These are phyloP conservation scores for Rhamnusium bicolor DNA, from an alignment of 2,888 invertebrate genomes.

Conservation along the genomic window DNA sequence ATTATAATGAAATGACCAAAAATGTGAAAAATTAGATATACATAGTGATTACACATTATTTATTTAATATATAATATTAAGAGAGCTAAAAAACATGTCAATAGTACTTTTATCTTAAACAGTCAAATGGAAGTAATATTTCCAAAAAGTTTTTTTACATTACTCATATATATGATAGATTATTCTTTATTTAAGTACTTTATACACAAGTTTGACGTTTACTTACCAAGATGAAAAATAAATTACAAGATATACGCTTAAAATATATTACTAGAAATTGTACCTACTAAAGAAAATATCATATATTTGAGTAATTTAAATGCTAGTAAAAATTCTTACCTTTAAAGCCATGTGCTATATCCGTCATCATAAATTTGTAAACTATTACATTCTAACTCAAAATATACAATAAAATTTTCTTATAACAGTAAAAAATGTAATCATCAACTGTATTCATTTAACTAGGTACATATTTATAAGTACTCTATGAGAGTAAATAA, in stretches of 20 bases:
- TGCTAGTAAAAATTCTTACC: conserved; percentile 52
- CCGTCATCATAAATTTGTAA: conserved; percentile 56
- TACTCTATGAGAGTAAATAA: conserved; percentile 56
- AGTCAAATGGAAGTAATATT: conserved; percentile 63
- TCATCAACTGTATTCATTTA: conserved; percentile 41
- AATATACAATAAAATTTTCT: not conserved
- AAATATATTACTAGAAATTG: too few species aligned
- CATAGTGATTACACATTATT: conserved; percentile 61
- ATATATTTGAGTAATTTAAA: conserved; percentile 43
- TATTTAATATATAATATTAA: conserved; percentile 58
- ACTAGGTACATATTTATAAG: conserved; percentile 19
- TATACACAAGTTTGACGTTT: not conserved
- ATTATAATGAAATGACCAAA: conserved; percentile 53
- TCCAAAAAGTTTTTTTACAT: conserved; percentile 48
- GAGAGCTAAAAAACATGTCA: conserved; percentile 67
- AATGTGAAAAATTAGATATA: conserved; percentile 62
- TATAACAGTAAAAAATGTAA: conserved; percentile 22
- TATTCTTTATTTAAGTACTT: not conserved
- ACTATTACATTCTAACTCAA: conserved; percentile 50
- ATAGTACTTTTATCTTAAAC: conserved; percentile 63
- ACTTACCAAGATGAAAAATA: conserved; percentile 11
- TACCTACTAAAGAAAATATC: conserved; percentile 30
- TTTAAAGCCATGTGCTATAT: conserved; percentile 57
- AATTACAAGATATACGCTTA: too few species aligned
- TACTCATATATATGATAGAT: conserved; percentile 25